Conservation (phyloP, 2,797 vertebrate genomes). For the Notolepis coatsorum region DNA sequence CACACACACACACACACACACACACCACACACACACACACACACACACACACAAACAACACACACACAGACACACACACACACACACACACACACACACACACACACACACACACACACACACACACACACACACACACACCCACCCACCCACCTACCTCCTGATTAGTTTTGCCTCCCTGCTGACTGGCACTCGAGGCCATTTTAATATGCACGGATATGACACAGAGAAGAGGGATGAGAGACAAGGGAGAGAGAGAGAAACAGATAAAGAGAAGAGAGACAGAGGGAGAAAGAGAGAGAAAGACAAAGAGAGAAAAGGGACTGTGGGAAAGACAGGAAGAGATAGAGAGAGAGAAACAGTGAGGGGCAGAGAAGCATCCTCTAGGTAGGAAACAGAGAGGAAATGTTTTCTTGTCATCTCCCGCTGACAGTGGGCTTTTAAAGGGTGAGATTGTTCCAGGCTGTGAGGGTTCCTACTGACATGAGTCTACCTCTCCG, state of each 20-base stretch:
- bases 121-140: slow-evolving; percentile 11
- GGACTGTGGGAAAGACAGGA: slow-evolving; percentile 30
- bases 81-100: slow-evolving; percentile 19
- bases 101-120: slow-evolving; percentile 24
- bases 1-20: too few relatives aligned
- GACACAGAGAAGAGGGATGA: slow-evolving; percentile 39
- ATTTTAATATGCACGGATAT: slow-evolving; percentile 47
- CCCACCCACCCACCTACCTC: background rate
- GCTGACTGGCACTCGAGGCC: slow-evolving; percentile 49
- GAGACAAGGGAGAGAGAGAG: slow-evolving; percentile 16
- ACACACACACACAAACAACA: too few relatives aligned
- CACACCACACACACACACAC: too few relatives aligned
- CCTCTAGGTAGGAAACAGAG: too few relatives aligned
- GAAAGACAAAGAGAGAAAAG: slow-evolving; percentile 14
- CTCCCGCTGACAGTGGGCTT: slow-evolving; percentile 19
- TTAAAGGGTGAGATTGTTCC: slow-evolving; percentile 16
- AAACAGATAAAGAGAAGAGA: background rate
- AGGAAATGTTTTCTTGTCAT: slow-evolving; percentile 13
- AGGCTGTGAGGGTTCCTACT: slow-evolving; percentile 1
- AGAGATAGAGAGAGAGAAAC: slow-evolving; percentile 27
- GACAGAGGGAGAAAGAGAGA: slow-evolving; percentile 22
- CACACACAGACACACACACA: too few relatives aligned
- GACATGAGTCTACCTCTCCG: slow-evolving; percentile 1
- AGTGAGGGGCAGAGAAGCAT: slow-evolving; percentile 1
- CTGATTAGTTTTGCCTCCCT: slow-evolving; percentile 36